Evolutionary conservation across 2,888 invertebrate species (phyloP), one percentile per base, ranked within the genome.

Genomic region (Synanthedon andrenaeformis): DNA sequence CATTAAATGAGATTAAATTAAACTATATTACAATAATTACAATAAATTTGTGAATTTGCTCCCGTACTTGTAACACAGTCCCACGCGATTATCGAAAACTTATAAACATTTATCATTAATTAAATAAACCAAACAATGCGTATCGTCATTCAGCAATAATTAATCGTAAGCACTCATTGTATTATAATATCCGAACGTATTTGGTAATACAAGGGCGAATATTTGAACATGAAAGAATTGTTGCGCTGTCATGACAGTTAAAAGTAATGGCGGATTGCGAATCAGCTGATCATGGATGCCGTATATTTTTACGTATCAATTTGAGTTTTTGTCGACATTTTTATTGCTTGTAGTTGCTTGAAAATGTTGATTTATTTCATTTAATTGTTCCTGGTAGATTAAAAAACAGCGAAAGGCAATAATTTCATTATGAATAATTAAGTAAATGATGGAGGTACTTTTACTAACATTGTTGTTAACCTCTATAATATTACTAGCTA

Each of bases 181-280:
- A 45, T 45, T 45, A 45, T 45, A 45, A 45, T 35, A 35, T 35
- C 28, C 51, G n/a, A 41, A 41, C 54, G 53, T 49, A 54, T 57
- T 53, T 54, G 57, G 54, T 51, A 56, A 53, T 57, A 55, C 60
- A 57, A 60, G 59, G 59, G 51, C 60, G 54, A 52, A 42, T 58
- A 54, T 58, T 56, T 56, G 56, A 59, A 53, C 54, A 48, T 42
- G 53, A 54, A 45, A 14, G 45, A 45, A 45, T 45, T 45, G 13
- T 14, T 14, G 45, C 45, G n/a, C 12, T 45, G 45, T 45, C n/a
- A 45, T 14, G 45, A 45, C 45, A 13, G 45, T 14, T 45, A 14
- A 12, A 13, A 45, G 14, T 45, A 45, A 45, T 45, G 12, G 13
- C n/a, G n/a, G 13, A 12, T 45, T n/a, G n/a, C 12, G n/a, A 6